A percentile compares a stretch with the other conserved stretches of the same genome.
Conservation (phyloP, 2,113 vertebrate genomes). For the Daubentonia madagascariensis region DNA sequence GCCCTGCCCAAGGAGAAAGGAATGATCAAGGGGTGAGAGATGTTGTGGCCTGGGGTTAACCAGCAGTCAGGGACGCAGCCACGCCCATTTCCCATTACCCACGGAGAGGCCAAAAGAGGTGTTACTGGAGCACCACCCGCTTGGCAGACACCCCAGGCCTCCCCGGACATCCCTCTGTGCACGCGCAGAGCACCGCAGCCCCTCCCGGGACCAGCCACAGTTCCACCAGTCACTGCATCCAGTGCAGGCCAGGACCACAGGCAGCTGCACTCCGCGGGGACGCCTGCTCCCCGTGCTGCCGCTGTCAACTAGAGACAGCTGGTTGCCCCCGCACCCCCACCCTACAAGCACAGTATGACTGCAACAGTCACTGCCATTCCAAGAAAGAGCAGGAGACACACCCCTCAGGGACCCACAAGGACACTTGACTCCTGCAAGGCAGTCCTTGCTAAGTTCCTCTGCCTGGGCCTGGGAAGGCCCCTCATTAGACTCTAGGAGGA, state of each 20-base stretch:
- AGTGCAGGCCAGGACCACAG: neutral
- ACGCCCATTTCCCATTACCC: too few relatives aligned
- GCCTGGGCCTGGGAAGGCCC: too few relatives aligned
- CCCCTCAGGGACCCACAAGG: too few relatives aligned
- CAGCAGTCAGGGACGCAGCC: fast-evolving
- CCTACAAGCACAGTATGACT: neutral
- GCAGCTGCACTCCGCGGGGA: neutral
- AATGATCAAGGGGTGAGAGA: neutral
- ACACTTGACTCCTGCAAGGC: too few relatives aligned
- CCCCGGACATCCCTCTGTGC: neutral
- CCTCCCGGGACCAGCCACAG: fast-evolving
- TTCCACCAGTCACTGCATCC: neutral
- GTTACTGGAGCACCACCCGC: fast-evolving
- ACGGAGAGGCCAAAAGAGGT: too few relatives aligned
- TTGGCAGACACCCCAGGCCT: neutral
- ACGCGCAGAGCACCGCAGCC: fast-evolving
- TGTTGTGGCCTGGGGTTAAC: too few relatives aligned
- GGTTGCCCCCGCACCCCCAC: neutral
- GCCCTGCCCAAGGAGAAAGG: neutral
- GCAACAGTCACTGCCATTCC: neutral
- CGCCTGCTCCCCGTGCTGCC: too few relatives aligned
- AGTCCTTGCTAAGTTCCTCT: neutral
- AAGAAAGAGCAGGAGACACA: neutral
- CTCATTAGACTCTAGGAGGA: neutral
- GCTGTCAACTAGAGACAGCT: neutral